Evolutionary conservation across 2,888 invertebrate species (phyloP), one percentile per base, ranked within the genome.

Genomic region (Drymonia ruficornis): DNA sequence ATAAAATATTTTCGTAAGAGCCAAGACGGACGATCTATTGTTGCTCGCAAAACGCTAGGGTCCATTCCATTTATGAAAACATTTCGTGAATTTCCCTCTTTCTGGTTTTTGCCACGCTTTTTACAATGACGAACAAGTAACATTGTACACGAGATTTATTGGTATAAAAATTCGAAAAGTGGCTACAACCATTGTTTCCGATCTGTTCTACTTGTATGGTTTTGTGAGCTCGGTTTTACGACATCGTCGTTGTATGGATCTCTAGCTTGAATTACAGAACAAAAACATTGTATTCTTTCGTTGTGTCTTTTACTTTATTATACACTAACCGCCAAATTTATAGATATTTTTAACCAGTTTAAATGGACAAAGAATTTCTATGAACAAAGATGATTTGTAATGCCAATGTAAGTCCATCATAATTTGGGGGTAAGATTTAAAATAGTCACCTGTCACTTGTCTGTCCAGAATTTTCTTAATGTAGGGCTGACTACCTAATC

Each of bases 21-120:
- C 15, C 15, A 23, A 23, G 40, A n/a, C n/a, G 5, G n/a, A 15
- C 40, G n/a, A 13, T 40, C 40, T 23, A 15, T 40, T 40, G n/a
- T 40, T 40, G 40, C 15, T 1, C 1, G 40, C 40, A 7, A 40
- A 34, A 34, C 13, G 13, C 34, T 13, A 9, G 34, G n/a, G 34
- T 13, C 34, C 34, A 1, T 34, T 13, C 13, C 11, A 9, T 34
- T 52, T 49, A 56, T 61, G 67, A 73, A n/a, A 80, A 77, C 67
- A 75, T 74, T 76, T 68, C 55, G 57, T 69, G 60, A 67, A 71
- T 76, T n/a, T 75, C 74, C 56, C 55, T 53, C 50, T 65, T 7
- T 23, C 23, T 23, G 23, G 23, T 23, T 23, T 54, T 56, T 65
- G 47, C 43, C 36, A 40, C 50, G 61, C 54, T 63, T 67, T 66